phyloP scores from a whole-genome alignment of 2,113 vertebrate species.

The Mastomys coucha region DNA sequence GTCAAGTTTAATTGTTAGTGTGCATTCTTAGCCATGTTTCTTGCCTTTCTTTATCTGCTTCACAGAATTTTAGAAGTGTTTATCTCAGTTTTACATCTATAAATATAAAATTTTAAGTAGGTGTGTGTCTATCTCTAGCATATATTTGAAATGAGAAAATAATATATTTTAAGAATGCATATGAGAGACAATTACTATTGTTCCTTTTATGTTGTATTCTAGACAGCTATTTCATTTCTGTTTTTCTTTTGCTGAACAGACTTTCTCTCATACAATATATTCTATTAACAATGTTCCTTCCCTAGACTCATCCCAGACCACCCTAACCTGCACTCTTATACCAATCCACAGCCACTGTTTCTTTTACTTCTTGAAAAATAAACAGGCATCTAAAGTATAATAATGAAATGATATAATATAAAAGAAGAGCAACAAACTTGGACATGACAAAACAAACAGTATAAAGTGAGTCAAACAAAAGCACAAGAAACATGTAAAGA shows the following conservation, averaged over 20 bases:
- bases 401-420: background rate
- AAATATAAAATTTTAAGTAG: background rate
- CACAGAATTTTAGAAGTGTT: background rate
- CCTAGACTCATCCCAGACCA: no score
- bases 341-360: background rate
- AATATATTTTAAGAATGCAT: background rate
- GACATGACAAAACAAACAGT: background rate
- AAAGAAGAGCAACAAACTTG: background rate
- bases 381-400: background rate
- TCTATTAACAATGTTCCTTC: background rate
- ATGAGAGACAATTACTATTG: background rate
- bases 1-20: background rate
- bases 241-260: background rate
- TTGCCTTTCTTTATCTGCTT: background rate
- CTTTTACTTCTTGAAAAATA: background rate
- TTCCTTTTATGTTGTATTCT: background rate
- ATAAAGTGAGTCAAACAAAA: background rate
- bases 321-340: background rate
- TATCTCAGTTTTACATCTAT: background rate
- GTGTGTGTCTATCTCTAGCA: background rate
- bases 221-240: background rate
- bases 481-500: background rate
- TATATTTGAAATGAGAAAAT: conserved; percentile 26
- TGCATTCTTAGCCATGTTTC: background rate
- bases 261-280: background rate